A percentile compares a stretch with the other conserved stretches of the same genome.
Evolutionary conservation across 2,797 vertebrate genomes (phyloP).

Genomic region (Etheostoma nigrum): DNA sequence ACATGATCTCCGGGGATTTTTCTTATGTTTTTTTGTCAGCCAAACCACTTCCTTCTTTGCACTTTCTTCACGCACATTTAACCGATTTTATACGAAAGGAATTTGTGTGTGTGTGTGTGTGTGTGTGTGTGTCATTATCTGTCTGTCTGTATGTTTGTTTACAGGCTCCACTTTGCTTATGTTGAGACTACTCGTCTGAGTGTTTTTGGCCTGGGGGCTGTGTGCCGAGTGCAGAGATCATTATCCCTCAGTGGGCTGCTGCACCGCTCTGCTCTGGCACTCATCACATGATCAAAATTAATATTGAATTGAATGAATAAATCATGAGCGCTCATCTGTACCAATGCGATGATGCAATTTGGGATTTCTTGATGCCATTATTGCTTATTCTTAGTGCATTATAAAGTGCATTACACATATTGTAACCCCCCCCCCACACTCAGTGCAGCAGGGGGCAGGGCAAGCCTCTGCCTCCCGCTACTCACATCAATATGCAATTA

Average conservation of each 20-base stretch:
- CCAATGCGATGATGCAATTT: conserved; percentile 50
- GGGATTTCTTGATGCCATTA: conserved; percentile 42
- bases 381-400: conserved; percentile 27
- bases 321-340: conserved; percentile 56
- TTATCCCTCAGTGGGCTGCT: conserved; percentile 52
- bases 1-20: conserved; percentile 35
- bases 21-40: conserved; percentile 1
- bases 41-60: conserved; percentile 66
- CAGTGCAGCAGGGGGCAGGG: conserved; percentile 5
- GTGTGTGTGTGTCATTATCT: neutral
- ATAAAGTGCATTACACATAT: conserved; percentile 21
- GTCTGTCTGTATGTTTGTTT: neutral
- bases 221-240: conserved; percentile 51
- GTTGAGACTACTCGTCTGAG: conserved; percentile 29
- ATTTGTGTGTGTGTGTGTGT: neutral
- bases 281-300: conserved; percentile 52
- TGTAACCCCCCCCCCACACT: conserved; percentile 17
- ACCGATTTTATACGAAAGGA: neutral
- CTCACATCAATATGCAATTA: conserved; percentile 72
- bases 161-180: conserved; percentile 14
- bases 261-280: conserved; percentile 35
- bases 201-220: conserved; percentile 40
- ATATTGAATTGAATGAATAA: conserved; percentile 69
- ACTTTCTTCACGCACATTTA: conserved; percentile 23
- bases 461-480: conserved; percentile 31